Base-by-base conservation (phyloP, 2,888 invertebrate genomes). In the Julus scandinavius region DNA sequence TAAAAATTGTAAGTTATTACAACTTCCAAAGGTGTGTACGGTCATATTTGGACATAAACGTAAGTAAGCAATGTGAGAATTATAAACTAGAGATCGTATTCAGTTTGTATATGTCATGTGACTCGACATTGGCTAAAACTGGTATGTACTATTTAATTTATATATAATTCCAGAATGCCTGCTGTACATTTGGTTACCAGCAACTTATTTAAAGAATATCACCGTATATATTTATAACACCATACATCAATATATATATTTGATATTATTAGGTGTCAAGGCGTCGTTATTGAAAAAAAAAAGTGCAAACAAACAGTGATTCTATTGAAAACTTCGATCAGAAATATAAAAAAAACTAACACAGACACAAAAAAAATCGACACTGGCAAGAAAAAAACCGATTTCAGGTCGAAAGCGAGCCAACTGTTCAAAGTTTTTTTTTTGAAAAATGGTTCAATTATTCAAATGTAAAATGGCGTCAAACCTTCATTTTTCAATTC, bases 401-500 rank as follows among this genome's bases (percentile, higher is more conserved):
- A 29, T 72, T 72, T 11, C 72, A 38, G 80, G 80, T 38, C 13
- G 38, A 80, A 38, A 80, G 80, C 38, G 80, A 80, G 38, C 38
- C 80, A 38, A 80, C 80, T 38, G 80, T 80, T 80, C 80, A 38
- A 80, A 80, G 38, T 80, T 38, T 80, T 9, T 80, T 72, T 9
- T 80, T 72, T 80, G 80, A 80, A 80, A 80, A 80, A 80, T 80
- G 80, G 80, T 38, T 38, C 80, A 13, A 80, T 80, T 80, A 80
- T 80, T 80, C 80, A 29, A 80, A 80, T 80, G 80, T 80, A 80
- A 38, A 80, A 13, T 80, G 80, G 80, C 80, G 80, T 80, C 80
- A 80, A 80, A 38, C 29, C 80, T 38, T 38, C 80, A 80, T 80
- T 38, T 80, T 80, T 80, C 80, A 80, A 38, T 80, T 80, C 80